A percentile compares a stretch with the other conserved stretches of the same genome.
Evolutionary conservation across 2,113 vertebrate species (phyloP).

Genomic region (Anolis carolinensis): DNA sequence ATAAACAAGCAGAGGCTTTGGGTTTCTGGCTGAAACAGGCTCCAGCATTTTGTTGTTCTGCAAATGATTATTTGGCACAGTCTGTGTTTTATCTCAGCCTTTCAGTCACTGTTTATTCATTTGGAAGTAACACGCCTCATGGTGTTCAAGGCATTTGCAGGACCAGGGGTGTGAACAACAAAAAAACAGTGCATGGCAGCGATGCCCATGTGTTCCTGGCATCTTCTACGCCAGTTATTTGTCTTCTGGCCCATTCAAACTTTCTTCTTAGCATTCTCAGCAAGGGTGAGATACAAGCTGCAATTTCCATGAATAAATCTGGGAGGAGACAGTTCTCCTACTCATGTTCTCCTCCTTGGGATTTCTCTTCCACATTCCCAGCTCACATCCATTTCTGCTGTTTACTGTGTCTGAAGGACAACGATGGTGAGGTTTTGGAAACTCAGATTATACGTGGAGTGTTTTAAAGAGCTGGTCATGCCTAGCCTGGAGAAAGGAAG

Average conservation of each 20-base stretch:
- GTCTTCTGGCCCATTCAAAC: conserved; percentile 26
- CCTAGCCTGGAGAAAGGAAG: neutral
- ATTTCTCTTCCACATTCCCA: neutral
- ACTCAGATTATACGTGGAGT: neutral
- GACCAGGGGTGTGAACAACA: conserved; percentile 36
- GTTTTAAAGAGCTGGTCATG: neutral
- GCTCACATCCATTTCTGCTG: neutral
- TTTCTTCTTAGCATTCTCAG: neutral
- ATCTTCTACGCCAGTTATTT: conserved; percentile 10
- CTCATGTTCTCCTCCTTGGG: too few relatives aligned
- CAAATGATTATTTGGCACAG: conserved; percentile 29
- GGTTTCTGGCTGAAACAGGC: neutral
- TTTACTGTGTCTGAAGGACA: neutral
- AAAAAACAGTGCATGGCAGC: conserved; percentile 19
- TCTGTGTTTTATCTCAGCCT: conserved; percentile 45
- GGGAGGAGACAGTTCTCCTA: neutral
- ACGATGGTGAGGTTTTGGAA: neutral
- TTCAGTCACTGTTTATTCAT: conserved; percentile 41
- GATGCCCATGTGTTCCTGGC: conserved; percentile 21
- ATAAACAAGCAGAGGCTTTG: too few relatives aligned
- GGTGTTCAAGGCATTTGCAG: conserved; percentile 53
- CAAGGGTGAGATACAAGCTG: neutral
- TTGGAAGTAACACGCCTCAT: conserved; percentile 49
- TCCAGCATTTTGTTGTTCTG: neutral
- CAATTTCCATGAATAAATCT: too few relatives aligned